These are phyloP conservation scores for Rhincodon typus DNA, from an alignment of 2,797 vertebrate genomes.

Conservation along the genomic window DNA sequence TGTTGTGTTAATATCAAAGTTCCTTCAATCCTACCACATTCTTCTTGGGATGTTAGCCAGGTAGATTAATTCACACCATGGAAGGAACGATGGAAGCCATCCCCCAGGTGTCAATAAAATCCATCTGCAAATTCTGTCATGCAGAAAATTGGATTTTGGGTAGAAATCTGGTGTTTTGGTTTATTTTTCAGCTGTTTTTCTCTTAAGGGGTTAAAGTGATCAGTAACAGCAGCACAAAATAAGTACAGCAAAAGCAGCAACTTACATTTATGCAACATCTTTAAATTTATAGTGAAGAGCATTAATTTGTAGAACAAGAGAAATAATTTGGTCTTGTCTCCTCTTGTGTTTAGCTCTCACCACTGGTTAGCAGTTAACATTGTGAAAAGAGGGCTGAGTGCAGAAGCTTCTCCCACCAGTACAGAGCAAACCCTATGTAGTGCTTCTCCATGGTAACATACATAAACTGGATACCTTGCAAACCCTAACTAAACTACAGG, in stretches of 20 bases:
- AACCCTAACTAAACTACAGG: not conserved
- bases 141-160: slow-evolving; percentile 19
- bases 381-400: no score
- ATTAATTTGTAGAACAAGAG: no score
- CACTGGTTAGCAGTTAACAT: no score
- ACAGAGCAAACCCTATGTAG: not conserved
- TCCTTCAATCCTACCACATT: not conserved
- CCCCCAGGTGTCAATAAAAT: not conserved
- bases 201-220: not conserved
- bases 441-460: not conserved
- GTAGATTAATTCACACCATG: not conserved
- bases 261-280: not conserved
- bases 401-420: no score
- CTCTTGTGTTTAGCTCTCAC: no score
- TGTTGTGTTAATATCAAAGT: not conserved
- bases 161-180: not conserved
- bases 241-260: not conserved
- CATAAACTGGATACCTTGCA: not conserved
- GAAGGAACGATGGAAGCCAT: not conserved
- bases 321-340: no score
- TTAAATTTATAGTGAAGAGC: not conserved
- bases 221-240: not conserved
- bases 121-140: slow-evolving; percentile 3
- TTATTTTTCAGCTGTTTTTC: not conserved
- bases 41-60: not conserved